These are phyloP conservation scores for Apis mellifera DNA, from an alignment of 1,140 invertebrate genomes.

Conservation along the genomic window Amel_HAv3.1 CM009931.2:22311501-22312000, in stretches of 20 bases:
- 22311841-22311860: constrained; percentile 56
- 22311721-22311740: constrained; percentile 71
- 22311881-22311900: constrained; percentile 52
- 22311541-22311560: not conserved
- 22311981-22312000: constrained; percentile 49
- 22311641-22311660: constrained; percentile 30
- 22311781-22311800: constrained; percentile 72
- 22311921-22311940: too few relatives aligned
- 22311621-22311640: too few relatives aligned
- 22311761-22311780: constrained; percentile 73
- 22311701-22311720: constrained; percentile 73
- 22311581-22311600: constrained; percentile 5
- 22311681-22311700: constrained; percentile 69
- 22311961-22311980: not conserved
- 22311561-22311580: not conserved
- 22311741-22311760: constrained; percentile 70
- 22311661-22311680: constrained; percentile 40
- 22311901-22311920: not conserved
- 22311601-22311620: not conserved
- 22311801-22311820: constrained; percentile 65
- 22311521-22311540: too few relatives aligned
- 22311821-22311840: constrained; percentile 52
- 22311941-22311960: not conserved
- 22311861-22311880: constrained; percentile 60
- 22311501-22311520: too few relatives aligned